Conservation (phyloP, 2,797 vertebrate genomes). For the Heliangelus exortis region DNA sequence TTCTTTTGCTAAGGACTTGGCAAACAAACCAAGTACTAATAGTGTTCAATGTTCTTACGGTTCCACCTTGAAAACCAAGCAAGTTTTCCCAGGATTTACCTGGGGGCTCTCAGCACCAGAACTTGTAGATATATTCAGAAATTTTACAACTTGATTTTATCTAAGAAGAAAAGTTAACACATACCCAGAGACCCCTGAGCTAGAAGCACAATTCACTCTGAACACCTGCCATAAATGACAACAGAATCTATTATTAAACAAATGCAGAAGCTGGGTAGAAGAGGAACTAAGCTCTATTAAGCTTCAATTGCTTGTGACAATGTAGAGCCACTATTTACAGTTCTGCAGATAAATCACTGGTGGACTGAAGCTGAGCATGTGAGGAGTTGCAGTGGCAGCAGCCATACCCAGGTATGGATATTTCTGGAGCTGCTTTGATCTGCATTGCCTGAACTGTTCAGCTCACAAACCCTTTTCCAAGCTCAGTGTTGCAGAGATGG, state of each 20-base stretch:
- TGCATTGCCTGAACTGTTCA: neutral
- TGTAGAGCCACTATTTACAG: neutral
- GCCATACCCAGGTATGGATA: neutral
- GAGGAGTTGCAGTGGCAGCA: neutral
- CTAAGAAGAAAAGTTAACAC: neutral
- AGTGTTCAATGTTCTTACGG: neutral
- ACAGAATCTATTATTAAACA: neutral
- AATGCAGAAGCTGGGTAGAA: neutral
- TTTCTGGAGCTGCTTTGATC: neutral
- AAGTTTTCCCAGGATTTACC: neutral
- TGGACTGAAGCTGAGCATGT: accelerated
- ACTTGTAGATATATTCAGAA: neutral
- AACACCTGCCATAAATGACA: neutral
- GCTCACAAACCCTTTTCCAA: neutral
- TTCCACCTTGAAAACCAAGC: neutral
- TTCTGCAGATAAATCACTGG: neutral
- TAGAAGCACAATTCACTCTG: neutral
- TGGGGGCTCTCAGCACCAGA: neutral
- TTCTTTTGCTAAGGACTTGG: neutral
- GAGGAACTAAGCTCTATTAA: neutral
- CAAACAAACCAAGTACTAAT: accelerated
- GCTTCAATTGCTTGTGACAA: neutral
- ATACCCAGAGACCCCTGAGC: neutral
- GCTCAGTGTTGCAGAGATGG: neutral
- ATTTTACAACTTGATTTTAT: neutral